phyloP scores from a whole-genome alignment of 2,888 invertebrate species.

The Pomacea canaliculata region DNA sequence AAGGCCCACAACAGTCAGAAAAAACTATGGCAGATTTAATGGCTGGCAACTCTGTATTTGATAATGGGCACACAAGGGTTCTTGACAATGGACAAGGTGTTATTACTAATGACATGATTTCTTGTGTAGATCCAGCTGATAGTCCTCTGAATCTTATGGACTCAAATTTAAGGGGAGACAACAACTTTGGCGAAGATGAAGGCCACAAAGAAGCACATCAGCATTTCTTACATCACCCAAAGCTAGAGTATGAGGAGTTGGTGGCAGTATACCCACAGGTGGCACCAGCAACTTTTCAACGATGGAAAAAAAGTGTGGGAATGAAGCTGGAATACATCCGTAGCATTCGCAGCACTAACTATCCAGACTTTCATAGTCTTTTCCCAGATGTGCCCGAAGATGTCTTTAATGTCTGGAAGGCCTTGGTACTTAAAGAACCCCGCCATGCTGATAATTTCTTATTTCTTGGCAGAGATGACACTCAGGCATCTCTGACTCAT shows the following conservation, averaged over 20 bases:
- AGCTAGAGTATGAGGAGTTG: conserved; percentile 1
- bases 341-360: conserved; percentile 27
- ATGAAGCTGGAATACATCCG: conserved; percentile 25
- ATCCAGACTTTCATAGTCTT: conserved; percentile 24
- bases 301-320: conserved; percentile 19
- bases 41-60: too few species aligned
- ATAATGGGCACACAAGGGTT: not conserved
- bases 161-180: not conserved
- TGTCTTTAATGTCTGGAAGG: conserved; percentile 29
- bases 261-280: conserved; percentile 3
- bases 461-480: conserved; percentile 1
- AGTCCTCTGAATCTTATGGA: not conserved
- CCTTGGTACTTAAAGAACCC: not conserved
- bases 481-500: not conserved
- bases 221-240: conserved; percentile 14
- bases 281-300: conserved; percentile 7
- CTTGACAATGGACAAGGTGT: not conserved
- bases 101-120: not conserved
- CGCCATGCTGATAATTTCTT: not conserved
- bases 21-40: not conserved
- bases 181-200: not conserved
- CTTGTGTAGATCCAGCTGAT: not conserved
- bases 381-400: conserved; percentile 31
- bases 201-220: conserved; percentile 13
- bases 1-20: not conserved